Conservation (phyloP, 2,797 vertebrate species). For the Amphiprion clarkii region DNA sequence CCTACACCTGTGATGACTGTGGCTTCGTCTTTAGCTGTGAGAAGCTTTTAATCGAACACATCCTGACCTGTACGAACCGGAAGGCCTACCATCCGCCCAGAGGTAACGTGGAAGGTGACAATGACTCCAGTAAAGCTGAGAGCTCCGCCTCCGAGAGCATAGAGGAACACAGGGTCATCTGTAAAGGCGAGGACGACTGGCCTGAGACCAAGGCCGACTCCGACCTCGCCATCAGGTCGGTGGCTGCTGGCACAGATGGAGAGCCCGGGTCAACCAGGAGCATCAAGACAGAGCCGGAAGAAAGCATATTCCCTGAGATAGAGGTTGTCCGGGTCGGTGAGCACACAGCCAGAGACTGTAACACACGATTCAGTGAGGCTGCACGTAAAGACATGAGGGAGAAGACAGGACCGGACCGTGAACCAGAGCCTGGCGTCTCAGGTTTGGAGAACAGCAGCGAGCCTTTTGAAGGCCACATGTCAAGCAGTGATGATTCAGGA, state of each 20-base stretch:
- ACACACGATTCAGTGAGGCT: constrained; percentile 75
- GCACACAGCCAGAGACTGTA: constrained; percentile 84
- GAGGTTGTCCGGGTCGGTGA: constrained; percentile 90
- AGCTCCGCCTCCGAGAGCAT: constrained; percentile 88
- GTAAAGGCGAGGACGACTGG: constrained; percentile 89
- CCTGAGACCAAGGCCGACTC: constrained; percentile 65
- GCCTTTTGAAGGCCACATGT: constrained; percentile 72
- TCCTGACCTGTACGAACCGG: constrained; percentile 95
- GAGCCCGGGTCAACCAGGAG: constrained; percentile 84
- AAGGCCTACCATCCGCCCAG: constrained; percentile 90
- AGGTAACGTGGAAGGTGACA: constrained; percentile 80
- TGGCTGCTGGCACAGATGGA: constrained; percentile 83
- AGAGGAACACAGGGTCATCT: constrained; percentile 86
- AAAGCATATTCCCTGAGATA: constrained; percentile 86
- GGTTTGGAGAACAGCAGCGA: constrained; percentile 68
- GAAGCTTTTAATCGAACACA: constrained; percentile 95
- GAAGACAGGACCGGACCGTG: constrained; percentile 31
- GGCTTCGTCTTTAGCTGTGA: constrained; percentile 99
- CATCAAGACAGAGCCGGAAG: constrained; percentile 94
- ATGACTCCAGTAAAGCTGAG: constrained; percentile 90
- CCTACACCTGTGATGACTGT: constrained; percentile 97
- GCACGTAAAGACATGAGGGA: constrained; percentile 84
- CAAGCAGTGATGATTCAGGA: constrained; percentile 69
- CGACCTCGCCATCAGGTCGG: constrained; percentile 67
- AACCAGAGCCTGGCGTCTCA: constrained; percentile 69